Evolutionary conservation across 2,113 vertebrate species (phyloP).

Genomic region (Eptesicus fuscus): DNA sequence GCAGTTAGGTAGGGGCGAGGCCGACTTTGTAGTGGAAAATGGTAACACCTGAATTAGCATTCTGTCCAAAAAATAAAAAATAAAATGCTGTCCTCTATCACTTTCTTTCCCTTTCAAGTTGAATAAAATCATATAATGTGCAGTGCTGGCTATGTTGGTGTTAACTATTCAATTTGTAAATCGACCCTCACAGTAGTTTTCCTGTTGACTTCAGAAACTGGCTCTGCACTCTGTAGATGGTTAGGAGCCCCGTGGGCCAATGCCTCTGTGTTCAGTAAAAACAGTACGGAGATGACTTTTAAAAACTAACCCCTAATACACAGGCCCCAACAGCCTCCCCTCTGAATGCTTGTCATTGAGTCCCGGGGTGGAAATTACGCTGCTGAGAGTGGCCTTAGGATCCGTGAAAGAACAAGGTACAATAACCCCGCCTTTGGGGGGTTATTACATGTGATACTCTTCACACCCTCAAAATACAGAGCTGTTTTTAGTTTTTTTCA

Average conservation of each 20-base stretch:
- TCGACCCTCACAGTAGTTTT: not conserved
- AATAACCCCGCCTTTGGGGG: not conserved
- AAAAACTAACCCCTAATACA: not conserved
- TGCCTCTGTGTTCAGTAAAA: not conserved
- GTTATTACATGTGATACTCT: not conserved
- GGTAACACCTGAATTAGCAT: not conserved
- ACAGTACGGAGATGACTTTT: not conserved
- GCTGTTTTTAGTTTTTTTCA: not conserved
- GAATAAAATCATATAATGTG: not conserved
- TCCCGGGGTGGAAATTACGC: not conserved
- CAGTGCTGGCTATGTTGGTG: not conserved
- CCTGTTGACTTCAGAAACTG: not conserved
- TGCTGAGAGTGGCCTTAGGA: not conserved
- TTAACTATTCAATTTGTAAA: not conserved
- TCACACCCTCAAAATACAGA: not conserved
- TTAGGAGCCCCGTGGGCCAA: not conserved
- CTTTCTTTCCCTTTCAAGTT: not conserved
- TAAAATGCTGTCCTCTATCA: not conserved
- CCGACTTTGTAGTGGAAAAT: not conserved
- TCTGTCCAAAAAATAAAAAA: not conserved
- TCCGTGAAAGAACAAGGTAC: not conserved
- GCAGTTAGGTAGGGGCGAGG: not conserved
- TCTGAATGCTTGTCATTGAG: not conserved
- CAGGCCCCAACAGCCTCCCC: not conserved
- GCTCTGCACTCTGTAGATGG: not conserved